phyloP scores from a whole-genome alignment of 2,797 vertebrate species.

The Malacoctenus gilli region DNA sequence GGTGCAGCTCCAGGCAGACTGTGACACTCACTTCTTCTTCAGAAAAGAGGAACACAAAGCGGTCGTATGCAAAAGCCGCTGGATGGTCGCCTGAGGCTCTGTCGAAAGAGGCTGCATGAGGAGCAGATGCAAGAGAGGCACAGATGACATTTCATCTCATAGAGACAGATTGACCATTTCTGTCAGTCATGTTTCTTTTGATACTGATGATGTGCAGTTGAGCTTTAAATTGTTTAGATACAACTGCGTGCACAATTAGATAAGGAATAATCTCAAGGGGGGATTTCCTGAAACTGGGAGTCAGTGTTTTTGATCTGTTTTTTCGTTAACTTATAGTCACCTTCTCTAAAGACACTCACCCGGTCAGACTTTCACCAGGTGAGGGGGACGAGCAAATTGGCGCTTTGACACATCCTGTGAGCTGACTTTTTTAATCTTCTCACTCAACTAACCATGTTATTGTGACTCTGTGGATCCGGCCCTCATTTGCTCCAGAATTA shows the following conservation, averaged over 20 bases:
- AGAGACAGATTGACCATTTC: conserved; percentile 18
- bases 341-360: no score
- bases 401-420: no score
- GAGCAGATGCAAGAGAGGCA: conserved; percentile 25
- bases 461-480: no score
- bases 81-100: conserved; percentile 58
- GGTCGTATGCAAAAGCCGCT: conserved; percentile 47
- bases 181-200: conserved; percentile 20
- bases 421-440: no score
- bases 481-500: no score
- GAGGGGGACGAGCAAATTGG: no score
- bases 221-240: no score
- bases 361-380: no score
- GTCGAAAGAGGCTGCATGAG: conserved; percentile 30
- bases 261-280: neutral
- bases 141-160: conserved; percentile 17
- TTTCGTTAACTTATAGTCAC: no score
- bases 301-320: no score
- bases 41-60: conserved; percentile 53
- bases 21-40: conserved; percentile 54
- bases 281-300: no score
- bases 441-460: no score
- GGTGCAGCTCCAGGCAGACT: conserved; percentile 52
- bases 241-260: conserved; percentile 1
- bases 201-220: conserved; percentile 15